Conservation (phyloP, 2,797 vertebrate species). For the Muraenolepis orangiensis region DNA sequence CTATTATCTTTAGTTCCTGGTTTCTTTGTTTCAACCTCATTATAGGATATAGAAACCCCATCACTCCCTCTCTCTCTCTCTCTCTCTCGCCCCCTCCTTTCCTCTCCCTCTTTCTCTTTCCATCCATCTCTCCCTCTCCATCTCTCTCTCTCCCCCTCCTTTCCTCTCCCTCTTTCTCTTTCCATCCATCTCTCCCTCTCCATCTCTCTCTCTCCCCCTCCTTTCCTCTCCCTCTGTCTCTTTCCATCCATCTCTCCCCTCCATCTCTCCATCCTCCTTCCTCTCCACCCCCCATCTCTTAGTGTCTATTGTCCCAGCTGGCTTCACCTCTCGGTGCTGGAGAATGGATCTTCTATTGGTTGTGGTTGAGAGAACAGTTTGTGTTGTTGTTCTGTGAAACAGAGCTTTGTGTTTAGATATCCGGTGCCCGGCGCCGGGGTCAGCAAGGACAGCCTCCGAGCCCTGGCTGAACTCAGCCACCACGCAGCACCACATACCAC, state of each 20-base stretch:
- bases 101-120: too few species aligned
- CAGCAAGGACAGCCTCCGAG: slow-evolving; percentile 22
- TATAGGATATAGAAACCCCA: not conserved
- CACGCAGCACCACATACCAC: slow-evolving; percentile 35
- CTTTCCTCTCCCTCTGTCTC: not conserved
- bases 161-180: not conserved
- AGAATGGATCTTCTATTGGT: slow-evolving; percentile 61
- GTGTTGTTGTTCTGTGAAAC: slow-evolving; percentile 63
- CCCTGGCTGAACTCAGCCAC: slow-evolving; percentile 14
- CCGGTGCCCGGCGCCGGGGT: slow-evolving; percentile 19
- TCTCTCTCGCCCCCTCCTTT: too few species aligned
- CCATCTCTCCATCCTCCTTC: not conserved
- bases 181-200: not conserved
- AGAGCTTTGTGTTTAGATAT: slow-evolving; percentile 50
- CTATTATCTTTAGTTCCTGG: not conserved
- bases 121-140: too few species aligned
- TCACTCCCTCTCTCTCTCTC: not conserved
- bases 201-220: not conserved
- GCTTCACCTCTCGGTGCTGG: slow-evolving; percentile 37
- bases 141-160: not conserved
- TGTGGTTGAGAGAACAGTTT: slow-evolving; percentile 53
- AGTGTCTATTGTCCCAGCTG: slow-evolving; percentile 38
- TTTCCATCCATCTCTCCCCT: not conserved
- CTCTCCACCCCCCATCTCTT: slow-evolving; percentile 3
- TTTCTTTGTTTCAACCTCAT: not conserved